A percentile compares a stretch with the other conserved stretches of the same genome.
These are phyloP conservation scores for Mohoua ochrocephala DNA, from an alignment of 2,113 vertebrate species.

Conservation along the genomic window DNA sequence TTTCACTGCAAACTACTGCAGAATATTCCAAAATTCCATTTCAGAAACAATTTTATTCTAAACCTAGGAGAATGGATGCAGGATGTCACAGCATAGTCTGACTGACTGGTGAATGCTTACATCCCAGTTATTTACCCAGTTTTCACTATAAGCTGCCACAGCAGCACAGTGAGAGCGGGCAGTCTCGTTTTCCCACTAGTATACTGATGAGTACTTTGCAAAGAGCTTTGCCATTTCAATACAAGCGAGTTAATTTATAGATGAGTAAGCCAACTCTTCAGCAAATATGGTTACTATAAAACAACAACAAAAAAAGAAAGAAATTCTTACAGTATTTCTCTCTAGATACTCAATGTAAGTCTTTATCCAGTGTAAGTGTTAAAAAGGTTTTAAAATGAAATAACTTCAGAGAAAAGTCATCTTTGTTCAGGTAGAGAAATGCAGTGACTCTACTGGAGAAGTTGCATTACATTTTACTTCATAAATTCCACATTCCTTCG, in stretches of 20 bases:
- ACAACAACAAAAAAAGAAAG: neutral
- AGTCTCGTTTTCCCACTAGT: neutral
- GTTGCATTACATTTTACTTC: neutral
- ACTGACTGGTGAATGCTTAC: neutral
- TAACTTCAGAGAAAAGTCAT: neutral
- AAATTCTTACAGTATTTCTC: neutral
- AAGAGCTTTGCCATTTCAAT: neutral
- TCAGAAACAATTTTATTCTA: neutral
- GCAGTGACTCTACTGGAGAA: neutral
- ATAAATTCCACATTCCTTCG: neutral
- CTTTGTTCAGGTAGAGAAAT: neutral
- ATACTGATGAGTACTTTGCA: neutral
- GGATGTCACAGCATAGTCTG: neutral
- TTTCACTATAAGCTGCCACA: neutral
- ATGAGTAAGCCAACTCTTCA: neutral
- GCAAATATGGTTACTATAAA: neutral
- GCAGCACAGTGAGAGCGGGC: neutral
- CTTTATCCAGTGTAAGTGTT: neutral
- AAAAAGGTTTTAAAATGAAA: neutral
- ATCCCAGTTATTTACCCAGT: neutral
- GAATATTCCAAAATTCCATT: neutral
- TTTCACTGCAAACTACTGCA: neutral
- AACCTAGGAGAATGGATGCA: neutral
- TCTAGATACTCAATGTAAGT: neutral
- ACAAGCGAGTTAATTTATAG: neutral